Evolutionary conservation across 2,797 vertebrate species (phyloP).

Genomic region (Galago senegalensis): DNA sequence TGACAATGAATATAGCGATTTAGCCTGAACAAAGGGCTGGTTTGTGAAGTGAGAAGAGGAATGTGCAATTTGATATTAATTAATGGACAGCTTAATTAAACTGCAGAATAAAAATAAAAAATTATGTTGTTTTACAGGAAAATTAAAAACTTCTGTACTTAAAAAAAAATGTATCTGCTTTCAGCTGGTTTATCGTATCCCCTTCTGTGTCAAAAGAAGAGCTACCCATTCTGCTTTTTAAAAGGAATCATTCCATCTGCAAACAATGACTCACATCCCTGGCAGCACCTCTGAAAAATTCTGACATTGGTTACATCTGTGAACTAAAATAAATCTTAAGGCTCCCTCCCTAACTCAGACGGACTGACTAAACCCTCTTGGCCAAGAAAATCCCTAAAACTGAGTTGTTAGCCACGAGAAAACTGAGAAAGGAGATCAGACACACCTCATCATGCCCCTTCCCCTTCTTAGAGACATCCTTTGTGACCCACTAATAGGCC

Average conservation of each 20-base stretch:
- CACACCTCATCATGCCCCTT: too few relatives aligned
- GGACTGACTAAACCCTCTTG: too few relatives aligned
- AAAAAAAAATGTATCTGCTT: neutral
- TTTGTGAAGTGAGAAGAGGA: slow-evolving; percentile 2
- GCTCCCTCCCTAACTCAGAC: too few relatives aligned
- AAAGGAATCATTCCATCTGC: too few relatives aligned
- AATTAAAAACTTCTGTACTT: neutral
- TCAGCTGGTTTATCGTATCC: neutral
- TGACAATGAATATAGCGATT: neutral
- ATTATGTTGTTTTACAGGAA: neutral
- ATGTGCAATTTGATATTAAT: neutral
- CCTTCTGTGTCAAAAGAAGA: neutral
- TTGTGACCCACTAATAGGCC: too few relatives aligned
- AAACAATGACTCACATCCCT: neutral
- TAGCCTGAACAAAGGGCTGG: neutral
- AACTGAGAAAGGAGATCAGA: too few relatives aligned
- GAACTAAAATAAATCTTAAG: too few relatives aligned
- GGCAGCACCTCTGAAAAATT: neutral
- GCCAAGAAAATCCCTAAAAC: too few relatives aligned
- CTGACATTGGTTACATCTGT: neutral
- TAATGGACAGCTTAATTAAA: slow-evolving; percentile 6
- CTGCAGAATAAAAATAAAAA: neutral
- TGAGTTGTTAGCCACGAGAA: too few relatives aligned
- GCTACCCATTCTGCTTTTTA: neutral
- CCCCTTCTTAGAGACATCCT: too few relatives aligned